Percentiles rank a stretch among this genome's conserved stretches.
Conservation (phyloP, 1,140 invertebrate genomes). For the Pseudomyrmex cubaensis region DNA sequence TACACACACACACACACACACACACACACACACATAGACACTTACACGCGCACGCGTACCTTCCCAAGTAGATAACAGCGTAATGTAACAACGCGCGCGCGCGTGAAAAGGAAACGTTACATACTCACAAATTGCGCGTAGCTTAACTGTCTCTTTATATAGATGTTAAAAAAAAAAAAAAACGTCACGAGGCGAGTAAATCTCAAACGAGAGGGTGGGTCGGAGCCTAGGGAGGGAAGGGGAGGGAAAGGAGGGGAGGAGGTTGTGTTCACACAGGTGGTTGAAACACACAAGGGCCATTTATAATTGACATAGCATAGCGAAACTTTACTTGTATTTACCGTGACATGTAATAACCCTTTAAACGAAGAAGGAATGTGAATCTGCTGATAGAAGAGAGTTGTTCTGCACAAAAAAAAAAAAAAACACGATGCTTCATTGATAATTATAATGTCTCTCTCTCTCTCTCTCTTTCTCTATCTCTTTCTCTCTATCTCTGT, state of each 20-base stretch:
- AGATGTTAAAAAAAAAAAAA: conserved; percentile 68
- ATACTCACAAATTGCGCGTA: conserved; percentile 67
- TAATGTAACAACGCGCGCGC: conserved; percentile 16
- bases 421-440: conserved; percentile 80
- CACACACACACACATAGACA: no score
- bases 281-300: conserved; percentile 62
- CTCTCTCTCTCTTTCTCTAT: conserved; percentile 57
- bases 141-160: conserved; percentile 81
- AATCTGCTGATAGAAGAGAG: conserved; percentile 76
- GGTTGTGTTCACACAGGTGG: conserved; percentile 19
- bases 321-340: conserved; percentile 81
- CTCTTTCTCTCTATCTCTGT: no score
- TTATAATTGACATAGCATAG: conserved; percentile 80
- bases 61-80: conserved; percentile 18
- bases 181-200: conserved; percentile 56
- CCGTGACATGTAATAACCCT: conserved; percentile 83
- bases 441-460: conserved; percentile 81
- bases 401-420: conserved; percentile 82
- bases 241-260: conserved; percentile 50
- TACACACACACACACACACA: conserved; percentile 1
- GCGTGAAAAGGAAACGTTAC: conserved; percentile 27
- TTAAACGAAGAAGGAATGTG: conserved; percentile 75
- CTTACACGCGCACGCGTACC: conserved; percentile 21
- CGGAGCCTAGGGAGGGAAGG: conserved; percentile 10
- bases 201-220: conserved; percentile 1